Evolutionary conservation across 2,888 invertebrate genomes (phyloP), one percentile per base, ranked within the genome.

Genomic region (Endotricha flammealis): DNA sequence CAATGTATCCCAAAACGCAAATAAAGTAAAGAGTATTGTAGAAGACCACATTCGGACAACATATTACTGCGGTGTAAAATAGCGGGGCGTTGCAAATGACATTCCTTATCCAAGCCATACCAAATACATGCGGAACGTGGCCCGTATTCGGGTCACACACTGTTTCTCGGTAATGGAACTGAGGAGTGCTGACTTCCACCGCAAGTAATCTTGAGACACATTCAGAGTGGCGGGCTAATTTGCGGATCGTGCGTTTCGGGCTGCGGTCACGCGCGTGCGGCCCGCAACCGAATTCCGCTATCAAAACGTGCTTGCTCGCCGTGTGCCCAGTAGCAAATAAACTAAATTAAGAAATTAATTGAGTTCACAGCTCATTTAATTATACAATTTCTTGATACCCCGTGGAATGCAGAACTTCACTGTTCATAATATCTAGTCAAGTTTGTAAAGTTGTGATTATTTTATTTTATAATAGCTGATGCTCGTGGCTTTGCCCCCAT

Each of bases 111-210:
- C 70, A 58, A 53, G 60, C 62, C 67, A 69, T 66, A 65, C 72
- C 64, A 66, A 78, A 79, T 74, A 69, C 69, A 64, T 61, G 66
- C 54, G 57, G 54, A 63, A 61, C 64, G 56, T 56, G 47, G 46
- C 44, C 34, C 52, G 55, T 71, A 83, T 82, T 78, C 75, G 60
- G 82, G 83, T 79, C 79, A 80, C 73, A 79, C 72, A 69, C 71
- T 64, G 70, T 60, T 73, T 73, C 65, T 68, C 49, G 46, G 73
- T 79, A 78, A 82, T 78, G 65, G 67, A 73, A 63, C 57, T 69
- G 64, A 51, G 44, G 60, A 62, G 62, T 67, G 57, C 57, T 57
- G 64, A 61, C 59, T 67, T 71, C 69, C 64, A 81, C 83, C 80
- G 67, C 79, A 82, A 77, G 76, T 66, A 73, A 80, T 81, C 69